phyloP scores from a whole-genome alignment of 2,888 invertebrate species.

The Syritta pipiens region DNA sequence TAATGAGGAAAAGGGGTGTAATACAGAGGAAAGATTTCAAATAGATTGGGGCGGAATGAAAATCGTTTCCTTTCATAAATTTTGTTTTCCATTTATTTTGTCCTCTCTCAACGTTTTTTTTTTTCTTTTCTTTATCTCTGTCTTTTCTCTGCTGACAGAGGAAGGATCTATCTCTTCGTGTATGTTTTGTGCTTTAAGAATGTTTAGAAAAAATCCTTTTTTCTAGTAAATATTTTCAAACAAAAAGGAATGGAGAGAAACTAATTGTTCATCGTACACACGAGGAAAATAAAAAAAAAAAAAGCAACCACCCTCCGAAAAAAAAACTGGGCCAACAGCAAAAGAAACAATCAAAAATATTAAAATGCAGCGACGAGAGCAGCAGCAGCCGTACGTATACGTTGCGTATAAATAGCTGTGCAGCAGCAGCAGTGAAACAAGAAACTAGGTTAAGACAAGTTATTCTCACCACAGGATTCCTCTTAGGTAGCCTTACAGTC shows the following conservation, averaged over 20 bases:
- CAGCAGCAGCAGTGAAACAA: background rate
- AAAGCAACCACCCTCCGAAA: no score
- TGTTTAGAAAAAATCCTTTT: background rate
- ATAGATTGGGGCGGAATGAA: constrained; percentile 1
- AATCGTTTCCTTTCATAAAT: constrained; percentile 24
- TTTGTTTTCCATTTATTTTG: constrained; percentile 2
- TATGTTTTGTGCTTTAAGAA: background rate
- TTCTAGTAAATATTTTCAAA: no score
- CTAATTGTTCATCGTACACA: background rate
- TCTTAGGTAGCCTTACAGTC: constrained; percentile 8
- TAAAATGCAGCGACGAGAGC: constrained; percentile 1
- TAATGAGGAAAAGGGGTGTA: constrained; percentile 1
- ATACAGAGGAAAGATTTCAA: background rate
- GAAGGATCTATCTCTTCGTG: background rate
- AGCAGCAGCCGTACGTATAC: no score
- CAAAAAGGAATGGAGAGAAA: no score
- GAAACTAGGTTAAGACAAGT: constrained; percentile 23
- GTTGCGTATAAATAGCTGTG: background rate
- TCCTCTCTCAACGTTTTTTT: background rate
- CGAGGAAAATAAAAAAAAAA: background rate
- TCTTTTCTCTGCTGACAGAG: background rate
- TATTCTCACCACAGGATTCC: background rate
- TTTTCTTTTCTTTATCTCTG: background rate
- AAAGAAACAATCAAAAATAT: constrained; percentile 17
- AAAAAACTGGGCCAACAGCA: constrained; percentile 28